Evolutionary conservation across 2,888 invertebrate genomes (phyloP), one percentile per base, ranked within the genome.

Genomic region (Drosophila trichaetosa): DNA sequence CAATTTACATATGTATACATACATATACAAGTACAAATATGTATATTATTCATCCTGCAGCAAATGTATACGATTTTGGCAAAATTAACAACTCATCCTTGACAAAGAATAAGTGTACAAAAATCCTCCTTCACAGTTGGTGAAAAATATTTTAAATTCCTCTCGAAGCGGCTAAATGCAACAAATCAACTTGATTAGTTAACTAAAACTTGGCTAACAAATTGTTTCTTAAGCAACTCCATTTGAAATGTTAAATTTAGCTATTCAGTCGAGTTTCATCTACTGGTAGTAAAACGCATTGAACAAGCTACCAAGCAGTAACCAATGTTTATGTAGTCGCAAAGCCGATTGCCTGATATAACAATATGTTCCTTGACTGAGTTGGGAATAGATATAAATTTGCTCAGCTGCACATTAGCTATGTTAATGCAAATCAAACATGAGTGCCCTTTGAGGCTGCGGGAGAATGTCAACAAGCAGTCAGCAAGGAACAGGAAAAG

Each of bases 361-460:
- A 40, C 69, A 83, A 65, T 71, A 65, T 69, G 31, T 51, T 24
- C 54, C 27, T 51, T 56, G 63, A 58, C 38, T 42, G 21, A 38
- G 42, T 49, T 24, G 65, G 64, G 65, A 63, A 69, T 58, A 64
- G 73, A 88, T 88, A 89, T 73, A 81, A 83, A 88, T 88, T 72
- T 60, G 52, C 46, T 40, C 60, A 68, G 63, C 73, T 73, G 83
- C 68, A 73, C 58, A 70, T 74, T 69, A 62, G 52, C 56, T 52
- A 52, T 51, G 48, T 64, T 63, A 66, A 73, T 61, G 62, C 54
- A 62, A 73, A 56, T 65, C 53, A 64, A 69, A 71, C 73, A 52
- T 34, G 65, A 54, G 48, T 53, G 54, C 54, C 53, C 11, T 29
- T 59, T 34, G 8, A 11, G n/a, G 34, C 8, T 29, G 31, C 49